Evolutionary conservation across 2,113 vertebrate species (phyloP).

Genomic region (Poecile atricapillus): DNA sequence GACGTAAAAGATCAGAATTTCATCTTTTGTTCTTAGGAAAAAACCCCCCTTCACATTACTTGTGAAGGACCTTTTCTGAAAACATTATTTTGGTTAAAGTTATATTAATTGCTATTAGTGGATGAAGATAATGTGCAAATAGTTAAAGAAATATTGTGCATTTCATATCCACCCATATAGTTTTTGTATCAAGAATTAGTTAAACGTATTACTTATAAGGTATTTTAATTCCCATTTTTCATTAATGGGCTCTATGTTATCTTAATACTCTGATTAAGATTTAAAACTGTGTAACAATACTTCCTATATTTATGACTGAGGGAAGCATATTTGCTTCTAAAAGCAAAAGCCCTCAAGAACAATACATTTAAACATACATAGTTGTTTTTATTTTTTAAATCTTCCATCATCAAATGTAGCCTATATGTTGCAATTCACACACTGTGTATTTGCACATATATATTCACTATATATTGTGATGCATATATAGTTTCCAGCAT

Average conservation of each 20-base stretch:
- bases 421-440: neutral
- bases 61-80: neutral
- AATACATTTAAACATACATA: neutral
- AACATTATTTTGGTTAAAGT: neutral
- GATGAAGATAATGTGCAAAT: neutral
- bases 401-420: neutral
- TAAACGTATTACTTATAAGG: neutral
- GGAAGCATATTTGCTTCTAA: neutral
- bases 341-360: neutral
- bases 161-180: neutral
- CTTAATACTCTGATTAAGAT: neutral
- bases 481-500: neutral
- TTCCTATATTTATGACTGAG: neutral
- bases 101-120: neutral
- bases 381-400: neutral
- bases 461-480: neutral
- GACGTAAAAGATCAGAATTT: neutral
- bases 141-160: neutral
- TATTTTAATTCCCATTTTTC: neutral
- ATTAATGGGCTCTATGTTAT: neutral
- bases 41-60: rapidly evolving
- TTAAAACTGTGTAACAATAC: neutral
- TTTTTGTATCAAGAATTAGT: neutral
- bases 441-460: neutral
- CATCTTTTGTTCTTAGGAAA: neutral